These are phyloP conservation scores for Archips xylosteana DNA, from an alignment of 2,888 invertebrate genomes.

Conservation along the genomic window DNA sequence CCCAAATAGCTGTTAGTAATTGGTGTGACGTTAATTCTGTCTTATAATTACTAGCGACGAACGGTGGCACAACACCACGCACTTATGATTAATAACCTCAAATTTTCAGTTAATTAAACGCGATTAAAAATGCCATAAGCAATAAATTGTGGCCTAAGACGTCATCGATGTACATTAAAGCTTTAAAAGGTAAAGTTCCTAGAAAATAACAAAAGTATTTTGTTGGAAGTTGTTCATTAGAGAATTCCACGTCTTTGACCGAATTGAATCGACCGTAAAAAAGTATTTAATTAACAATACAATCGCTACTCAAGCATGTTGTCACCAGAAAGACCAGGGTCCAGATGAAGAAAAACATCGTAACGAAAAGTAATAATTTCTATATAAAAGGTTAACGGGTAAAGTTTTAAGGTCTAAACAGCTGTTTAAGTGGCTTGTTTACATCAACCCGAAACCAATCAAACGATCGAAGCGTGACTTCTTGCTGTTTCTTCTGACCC, in stretches of 20 bases:
- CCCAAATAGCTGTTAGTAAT: not conserved
- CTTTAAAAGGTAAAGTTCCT: not conserved
- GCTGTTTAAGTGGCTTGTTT: slow-evolving; percentile 37
- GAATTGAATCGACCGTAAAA: not conserved
- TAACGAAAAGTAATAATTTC: slow-evolving; percentile 26
- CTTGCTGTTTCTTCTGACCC: slow-evolving; percentile 1
- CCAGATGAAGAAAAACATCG: slow-evolving; percentile 24
- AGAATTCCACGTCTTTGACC: not conserved
- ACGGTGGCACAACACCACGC: not conserved
- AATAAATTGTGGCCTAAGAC: slow-evolving; percentile 20
- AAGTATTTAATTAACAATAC: not conserved
- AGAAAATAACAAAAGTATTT: not conserved
- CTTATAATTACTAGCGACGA: slow-evolving; percentile 11
- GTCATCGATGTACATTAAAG: not conserved
- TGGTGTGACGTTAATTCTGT: not conserved
- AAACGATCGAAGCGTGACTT: slow-evolving; percentile 18
- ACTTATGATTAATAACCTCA: slow-evolving; percentile 5
- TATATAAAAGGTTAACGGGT: slow-evolving; percentile 27
- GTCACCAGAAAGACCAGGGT: not conserved
- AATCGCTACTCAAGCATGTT: not conserved
- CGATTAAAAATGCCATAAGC: slow-evolving; percentile 12
- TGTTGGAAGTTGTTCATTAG: not conserved
- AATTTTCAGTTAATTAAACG: slow-evolving; percentile 22
- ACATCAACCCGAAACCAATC: slow-evolving; percentile 20
- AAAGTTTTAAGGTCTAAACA: slow-evolving; percentile 35